Base-by-base conservation (phyloP, 2,888 invertebrate genomes). In the Andrena marginata region DNA sequence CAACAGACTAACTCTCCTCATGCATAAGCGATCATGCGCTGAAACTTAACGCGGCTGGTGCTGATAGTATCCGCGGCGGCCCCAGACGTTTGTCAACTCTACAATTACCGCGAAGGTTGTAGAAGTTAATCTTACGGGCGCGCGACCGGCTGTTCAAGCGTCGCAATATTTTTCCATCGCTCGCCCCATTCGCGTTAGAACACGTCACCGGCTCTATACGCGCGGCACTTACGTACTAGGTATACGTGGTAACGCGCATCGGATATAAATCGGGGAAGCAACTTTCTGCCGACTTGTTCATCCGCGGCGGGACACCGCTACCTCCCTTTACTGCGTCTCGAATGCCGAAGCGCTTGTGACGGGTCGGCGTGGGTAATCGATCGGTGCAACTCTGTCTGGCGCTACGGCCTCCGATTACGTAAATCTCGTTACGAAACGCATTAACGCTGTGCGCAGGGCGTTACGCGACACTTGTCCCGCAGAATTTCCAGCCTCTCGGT, bases 71-170 rank as follows among this genome's bases (percentile, higher is more conserved):
- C 29, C 51, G 49, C 26, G 31, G 51, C 68, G 60, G 49, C 23
- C 56, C 63, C 72, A 73, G 68, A 73, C 80, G 80, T 74, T 81
- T 65, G 75, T 80, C 82, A 67, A 75, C 80, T 59, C 62, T 59
- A 56, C 75, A 68, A 80, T 80, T 75, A 80, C 76, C 62, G 26
- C 75, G 68, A 80, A 82, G 75, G 81, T 80, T 82, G 67, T 59
- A 62, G n/a, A 51, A 76, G 75, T 80, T 67, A 71, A 59, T 75
- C 31, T 62, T 56, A 65, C 67, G 70, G 33, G 42, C 42, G 42
- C 42, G 42, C 42, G 42, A 42, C 42, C 42, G 29, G 48, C 31
- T 68, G 51, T 20, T 23, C 33, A 48, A 60, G 16, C 77, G 74
- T 68, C 51, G 77, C 26, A 7, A 71, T 74, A 71, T 71, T 70